Conservation (phyloP, 2,888 invertebrate species). For the Ophion ellenae region DNA sequence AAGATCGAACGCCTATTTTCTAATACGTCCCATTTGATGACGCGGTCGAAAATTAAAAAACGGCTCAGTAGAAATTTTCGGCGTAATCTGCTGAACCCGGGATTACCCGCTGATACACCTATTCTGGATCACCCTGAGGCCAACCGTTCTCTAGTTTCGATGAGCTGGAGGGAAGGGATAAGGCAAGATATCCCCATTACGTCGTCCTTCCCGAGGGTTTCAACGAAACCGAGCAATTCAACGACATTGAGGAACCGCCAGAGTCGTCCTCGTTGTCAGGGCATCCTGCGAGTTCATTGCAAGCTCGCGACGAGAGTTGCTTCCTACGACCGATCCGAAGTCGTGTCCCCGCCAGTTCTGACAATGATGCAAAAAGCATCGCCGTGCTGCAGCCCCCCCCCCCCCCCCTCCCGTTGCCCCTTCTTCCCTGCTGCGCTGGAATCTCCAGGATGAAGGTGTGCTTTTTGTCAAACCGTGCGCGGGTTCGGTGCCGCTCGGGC, state of each 20-base stretch:
- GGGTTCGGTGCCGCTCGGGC: slow-evolving; percentile 74
- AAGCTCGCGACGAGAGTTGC: slow-evolving; percentile 32
- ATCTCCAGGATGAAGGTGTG: slow-evolving; percentile 52
- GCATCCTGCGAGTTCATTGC: slow-evolving; percentile 50
- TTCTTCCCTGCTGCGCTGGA: neutral
- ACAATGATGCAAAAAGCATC: slow-evolving; percentile 40
- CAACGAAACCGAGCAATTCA: slow-evolving; percentile 71
- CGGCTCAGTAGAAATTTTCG: no score
- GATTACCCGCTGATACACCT: no score
- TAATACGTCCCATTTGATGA: no score
- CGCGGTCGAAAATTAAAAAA: no score
- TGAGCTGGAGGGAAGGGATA: neutral
- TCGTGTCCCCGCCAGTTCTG: neutral
- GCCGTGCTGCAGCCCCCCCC: slow-evolving; percentile 33
- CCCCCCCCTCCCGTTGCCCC: slow-evolving; percentile 22
- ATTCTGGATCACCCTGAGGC: neutral
- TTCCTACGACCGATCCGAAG: slow-evolving; percentile 14
- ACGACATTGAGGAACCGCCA: slow-evolving; percentile 74
- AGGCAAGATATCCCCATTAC: slow-evolving; percentile 70
- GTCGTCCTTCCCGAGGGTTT: slow-evolving; percentile 59
- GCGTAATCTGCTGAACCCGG: no score
- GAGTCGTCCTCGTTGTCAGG: slow-evolving; percentile 38
- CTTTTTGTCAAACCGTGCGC: slow-evolving; percentile 66
- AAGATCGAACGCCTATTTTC: no score
- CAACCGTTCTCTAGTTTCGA: slow-evolving; percentile 16